A percentile compares a stretch with the other conserved stretches of the same genome.
Evolutionary conservation across 2,113 vertebrate genomes (phyloP).

Genomic region (Climacteris rufus): DNA sequence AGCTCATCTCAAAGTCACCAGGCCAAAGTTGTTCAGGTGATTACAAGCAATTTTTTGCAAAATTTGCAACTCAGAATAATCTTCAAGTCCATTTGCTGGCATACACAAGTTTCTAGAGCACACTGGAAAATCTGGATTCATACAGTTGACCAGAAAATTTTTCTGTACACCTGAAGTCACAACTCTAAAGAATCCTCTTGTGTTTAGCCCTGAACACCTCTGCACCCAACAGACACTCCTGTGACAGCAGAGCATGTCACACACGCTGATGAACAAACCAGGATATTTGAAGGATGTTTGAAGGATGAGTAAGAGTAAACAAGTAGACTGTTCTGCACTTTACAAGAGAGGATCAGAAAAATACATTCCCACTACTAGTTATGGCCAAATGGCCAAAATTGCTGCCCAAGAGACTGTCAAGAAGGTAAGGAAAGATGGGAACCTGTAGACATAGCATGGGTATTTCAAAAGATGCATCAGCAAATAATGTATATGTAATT

Average conservation of each 20-base stretch:
- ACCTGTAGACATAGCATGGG: background rate
- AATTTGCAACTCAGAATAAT: background rate
- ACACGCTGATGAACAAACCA: background rate
- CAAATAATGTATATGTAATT: background rate
- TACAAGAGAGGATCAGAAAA: background rate
- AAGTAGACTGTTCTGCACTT: background rate
- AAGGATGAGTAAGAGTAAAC: background rate
- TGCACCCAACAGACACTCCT: background rate
- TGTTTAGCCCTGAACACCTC: background rate
- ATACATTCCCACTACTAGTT: background rate
- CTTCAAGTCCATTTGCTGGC: background rate
- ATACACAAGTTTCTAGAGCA: background rate
- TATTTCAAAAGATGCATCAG: background rate
- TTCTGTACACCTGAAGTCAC: background rate
- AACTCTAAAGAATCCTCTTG: background rate
- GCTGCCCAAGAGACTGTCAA: background rate
- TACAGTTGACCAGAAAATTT: rapidly evolving
- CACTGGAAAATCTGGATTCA: background rate
- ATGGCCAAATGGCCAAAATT: background rate
- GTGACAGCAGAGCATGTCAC: background rate
- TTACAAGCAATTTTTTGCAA: background rate
- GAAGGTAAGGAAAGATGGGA: background rate
- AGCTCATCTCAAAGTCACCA: background rate
- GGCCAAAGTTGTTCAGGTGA: background rate
- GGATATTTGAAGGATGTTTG: no score